Evolutionary conservation across 1,140 invertebrate species (phyloP).

Genomic region (Pseudomyrmex gracilis): DNA sequence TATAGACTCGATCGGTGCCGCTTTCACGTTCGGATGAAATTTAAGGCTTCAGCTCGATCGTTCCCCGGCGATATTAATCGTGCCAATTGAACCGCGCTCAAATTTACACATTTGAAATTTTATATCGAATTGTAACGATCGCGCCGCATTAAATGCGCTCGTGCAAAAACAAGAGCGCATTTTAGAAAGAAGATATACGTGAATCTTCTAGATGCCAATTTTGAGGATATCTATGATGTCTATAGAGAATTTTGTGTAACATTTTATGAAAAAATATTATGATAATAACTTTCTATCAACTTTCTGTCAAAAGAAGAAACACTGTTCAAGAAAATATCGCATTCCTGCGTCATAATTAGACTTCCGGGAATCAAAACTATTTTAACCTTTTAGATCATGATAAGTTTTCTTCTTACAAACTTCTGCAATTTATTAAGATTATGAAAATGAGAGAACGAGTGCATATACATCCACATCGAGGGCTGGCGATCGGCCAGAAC

Average conservation of each 20-base stretch:
- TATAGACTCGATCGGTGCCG: too few relatives aligned
- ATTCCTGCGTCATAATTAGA: background rate
- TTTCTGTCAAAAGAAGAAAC: background rate
- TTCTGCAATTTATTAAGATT: slow-evolving; percentile 51
- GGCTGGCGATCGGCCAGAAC: slow-evolving; percentile 32
- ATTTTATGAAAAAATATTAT: background rate
- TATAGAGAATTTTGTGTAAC: background rate
- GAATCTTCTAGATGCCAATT: too few relatives aligned
- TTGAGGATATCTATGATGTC: too few relatives aligned
- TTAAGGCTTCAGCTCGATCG: too few relatives aligned
- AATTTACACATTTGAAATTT: too few relatives aligned
- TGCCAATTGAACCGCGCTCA: too few relatives aligned
- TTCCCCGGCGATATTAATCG: too few relatives aligned
- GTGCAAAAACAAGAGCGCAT: too few relatives aligned
- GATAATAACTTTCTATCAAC: background rate
- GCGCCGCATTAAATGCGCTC: too few relatives aligned
- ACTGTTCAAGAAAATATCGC: slow-evolving; percentile 18
- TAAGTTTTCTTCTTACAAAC: slow-evolving; percentile 45
- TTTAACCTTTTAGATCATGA: slow-evolving; percentile 25
- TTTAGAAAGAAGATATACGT: too few relatives aligned
- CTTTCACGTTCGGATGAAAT: too few relatives aligned
- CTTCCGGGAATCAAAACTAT: slow-evolving; percentile 33
- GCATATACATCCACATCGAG: slow-evolving; percentile 13
- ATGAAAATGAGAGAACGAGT: slow-evolving; percentile 19
- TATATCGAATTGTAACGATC: too few relatives aligned